phyloP scores from a whole-genome alignment of 2,888 invertebrate genomes.

The Pseudococcus viburni region DNA sequence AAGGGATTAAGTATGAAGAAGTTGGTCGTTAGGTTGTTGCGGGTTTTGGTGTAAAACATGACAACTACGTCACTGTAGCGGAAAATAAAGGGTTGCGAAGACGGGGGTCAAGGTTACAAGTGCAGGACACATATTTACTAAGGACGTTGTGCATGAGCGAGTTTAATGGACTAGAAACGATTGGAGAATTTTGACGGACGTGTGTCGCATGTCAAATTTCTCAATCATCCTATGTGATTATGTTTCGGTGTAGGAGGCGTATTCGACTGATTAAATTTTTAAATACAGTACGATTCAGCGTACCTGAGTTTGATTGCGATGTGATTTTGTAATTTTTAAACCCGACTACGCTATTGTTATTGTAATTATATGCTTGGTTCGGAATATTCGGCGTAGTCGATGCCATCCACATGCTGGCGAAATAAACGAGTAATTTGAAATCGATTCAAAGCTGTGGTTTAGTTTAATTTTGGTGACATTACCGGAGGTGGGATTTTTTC shows the following conservation, averaged over 20 bases:
- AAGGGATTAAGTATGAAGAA: neutral
- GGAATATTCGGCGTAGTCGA: neutral
- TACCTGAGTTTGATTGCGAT: neutral
- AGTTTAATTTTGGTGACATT: neutral
- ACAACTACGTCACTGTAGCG: neutral
- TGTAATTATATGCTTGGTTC: conserved; percentile 15
- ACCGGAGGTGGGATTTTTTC: neutral
- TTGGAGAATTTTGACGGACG: conserved; percentile 26
- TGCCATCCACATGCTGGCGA: neutral
- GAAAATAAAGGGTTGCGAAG: neutral
- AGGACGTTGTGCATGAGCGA: conserved; percentile 33
- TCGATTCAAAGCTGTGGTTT: neutral
- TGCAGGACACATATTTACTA: neutral
- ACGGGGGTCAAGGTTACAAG: neutral
- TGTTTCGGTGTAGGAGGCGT: neutral
- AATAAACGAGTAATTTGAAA: conserved; percentile 25
- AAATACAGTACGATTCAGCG: neutral
- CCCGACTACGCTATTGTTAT: neutral
- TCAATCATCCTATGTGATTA: neutral
- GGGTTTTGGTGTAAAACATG: neutral
- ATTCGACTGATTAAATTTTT: neutral
- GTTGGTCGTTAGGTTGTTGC: neutral
- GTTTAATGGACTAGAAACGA: neutral
- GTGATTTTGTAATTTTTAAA: conserved; percentile 10
- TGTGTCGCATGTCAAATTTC: conserved; percentile 43